These are phyloP conservation scores for Marcusenius ussheri DNA, from an alignment of 2,113 vertebrate species.

Conservation along the genomic window DNA sequence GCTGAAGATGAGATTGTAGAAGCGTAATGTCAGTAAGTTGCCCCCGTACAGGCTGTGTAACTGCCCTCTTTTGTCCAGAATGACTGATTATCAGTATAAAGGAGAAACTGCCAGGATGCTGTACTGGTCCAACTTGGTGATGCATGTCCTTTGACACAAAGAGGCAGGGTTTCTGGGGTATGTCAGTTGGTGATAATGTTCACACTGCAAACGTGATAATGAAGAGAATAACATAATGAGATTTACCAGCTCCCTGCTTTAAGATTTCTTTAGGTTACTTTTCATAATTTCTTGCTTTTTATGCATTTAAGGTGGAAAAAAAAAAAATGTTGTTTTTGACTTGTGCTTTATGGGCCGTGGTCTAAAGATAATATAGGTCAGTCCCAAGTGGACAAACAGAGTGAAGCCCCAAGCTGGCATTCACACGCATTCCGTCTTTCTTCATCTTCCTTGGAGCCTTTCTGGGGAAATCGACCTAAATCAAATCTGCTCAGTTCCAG, in stretches of 20 bases:
- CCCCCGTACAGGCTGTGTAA: not conserved
- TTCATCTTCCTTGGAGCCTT: not conserved
- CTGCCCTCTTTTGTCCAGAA: not conserved
- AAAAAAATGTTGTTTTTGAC: too few relatives aligned
- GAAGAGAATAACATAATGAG: not conserved
- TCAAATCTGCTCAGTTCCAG: not conserved
- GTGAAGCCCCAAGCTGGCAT: not conserved
- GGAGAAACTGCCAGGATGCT: not conserved
- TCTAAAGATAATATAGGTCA: not conserved
- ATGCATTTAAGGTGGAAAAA: not conserved
- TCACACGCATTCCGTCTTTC: not conserved
- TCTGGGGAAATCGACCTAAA: not conserved
- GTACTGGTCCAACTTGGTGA: not conserved
- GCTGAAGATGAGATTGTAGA: not conserved
- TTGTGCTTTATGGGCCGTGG: not conserved
- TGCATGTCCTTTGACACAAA: not conserved
- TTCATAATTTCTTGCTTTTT: not conserved
- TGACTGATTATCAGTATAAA: not conserved
- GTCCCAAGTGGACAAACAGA: not conserved
- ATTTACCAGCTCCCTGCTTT: not conserved
- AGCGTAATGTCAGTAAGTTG: not conserved
- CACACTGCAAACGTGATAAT: constrained; percentile 1
- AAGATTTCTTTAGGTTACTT: not conserved
- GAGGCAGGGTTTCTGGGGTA: not conserved
- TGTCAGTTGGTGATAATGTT: not conserved